Evolutionary conservation across 1,140 invertebrate species (phyloP), one percentile per base, ranked within the genome.

Genomic region (Drosophila setifemur): DNA sequence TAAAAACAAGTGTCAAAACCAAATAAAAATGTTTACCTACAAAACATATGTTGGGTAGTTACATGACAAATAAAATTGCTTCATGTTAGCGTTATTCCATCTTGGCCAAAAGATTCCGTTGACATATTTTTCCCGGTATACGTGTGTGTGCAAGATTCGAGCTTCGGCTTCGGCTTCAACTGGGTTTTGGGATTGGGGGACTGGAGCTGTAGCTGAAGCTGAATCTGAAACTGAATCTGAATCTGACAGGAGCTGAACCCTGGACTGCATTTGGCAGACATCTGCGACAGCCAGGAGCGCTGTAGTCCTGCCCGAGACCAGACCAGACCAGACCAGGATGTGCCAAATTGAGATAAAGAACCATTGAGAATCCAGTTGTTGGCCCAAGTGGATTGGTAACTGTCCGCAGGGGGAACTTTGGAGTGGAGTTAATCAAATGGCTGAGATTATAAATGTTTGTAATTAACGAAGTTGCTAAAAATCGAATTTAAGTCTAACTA

Each of bases 291-390:
- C n/a, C n/a, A n/a, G n/a, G n/a, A n/a, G n/a, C n/a, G n/a, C n/a
- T n/a, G n/a, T 2, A 23, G 21, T 23, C 21, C 21, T 23, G 21
- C n/a, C n/a, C n/a, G n/a, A n/a, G n/a, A n/a, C n/a, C n/a, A n/a
- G n/a, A n/a, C n/a, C n/a, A n/a, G n/a, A n/a, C n/a, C n/a, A n/a
- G 23, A 45, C 39, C 42, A 28, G 61, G 61, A 63, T 61, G 39
- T 63, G 58, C 40, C 40, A 63, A 63, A 63, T 63, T 63, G 54
- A 61, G 55, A 61, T 47, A 63, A 61, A 61, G 55, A 63, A 63
- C 54, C 58, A 63, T 63, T 61, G 39, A 61, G 40, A 61, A 45
- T 37, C 28, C 28, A 18, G 55, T 61, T 26, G 33, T 48, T 40
- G 52, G 18, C 2, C 8, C 8, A 40, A 21, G 37, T 26, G 23